Percentiles rank a stretch among this genome's conserved stretches.
These are phyloP conservation scores for Chloroclystis v-ata DNA, from an alignment of 2,888 invertebrate species.

Conservation along the genomic window DNA sequence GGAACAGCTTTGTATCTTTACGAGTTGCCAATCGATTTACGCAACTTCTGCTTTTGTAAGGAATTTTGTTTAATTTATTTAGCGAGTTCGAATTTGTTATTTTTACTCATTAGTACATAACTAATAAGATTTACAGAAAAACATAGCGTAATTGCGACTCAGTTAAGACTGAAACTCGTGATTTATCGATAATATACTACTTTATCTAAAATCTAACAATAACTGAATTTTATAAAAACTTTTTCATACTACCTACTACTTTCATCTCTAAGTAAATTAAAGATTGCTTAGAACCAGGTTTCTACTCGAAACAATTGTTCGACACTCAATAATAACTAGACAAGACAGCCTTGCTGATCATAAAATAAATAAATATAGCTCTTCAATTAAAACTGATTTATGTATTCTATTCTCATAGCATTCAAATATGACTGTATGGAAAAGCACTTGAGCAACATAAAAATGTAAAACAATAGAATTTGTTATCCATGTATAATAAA, in stretches of 20 bases:
- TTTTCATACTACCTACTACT: too few species aligned
- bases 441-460: conserved; percentile 32
- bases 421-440: too few species aligned
- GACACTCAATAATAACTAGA: conserved; percentile 15
- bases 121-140: too few species aligned
- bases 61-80: not conserved
- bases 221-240: too few species aligned
- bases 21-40: conserved; percentile 46
- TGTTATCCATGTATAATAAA: conserved; percentile 33
- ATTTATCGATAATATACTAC: too few species aligned
- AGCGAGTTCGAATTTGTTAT: not conserved
- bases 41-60: conserved; percentile 2
- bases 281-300: too few species aligned
- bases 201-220: too few species aligned
- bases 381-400: conserved; percentile 44
- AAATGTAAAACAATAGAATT: conserved; percentile 34
- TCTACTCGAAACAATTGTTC: not conserved
- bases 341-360: conserved; percentile 23
- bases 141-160: too few species aligned
- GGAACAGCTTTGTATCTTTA: conserved; percentile 45
- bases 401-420: conserved; percentile 40
- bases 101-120: too few species aligned
- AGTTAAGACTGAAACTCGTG: too few species aligned
- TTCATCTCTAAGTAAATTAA: too few species aligned
- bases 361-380: conserved; percentile 32